Base-by-base conservation (phyloP, 2,797 vertebrate species). In the Alosa sapidissima region DNA sequence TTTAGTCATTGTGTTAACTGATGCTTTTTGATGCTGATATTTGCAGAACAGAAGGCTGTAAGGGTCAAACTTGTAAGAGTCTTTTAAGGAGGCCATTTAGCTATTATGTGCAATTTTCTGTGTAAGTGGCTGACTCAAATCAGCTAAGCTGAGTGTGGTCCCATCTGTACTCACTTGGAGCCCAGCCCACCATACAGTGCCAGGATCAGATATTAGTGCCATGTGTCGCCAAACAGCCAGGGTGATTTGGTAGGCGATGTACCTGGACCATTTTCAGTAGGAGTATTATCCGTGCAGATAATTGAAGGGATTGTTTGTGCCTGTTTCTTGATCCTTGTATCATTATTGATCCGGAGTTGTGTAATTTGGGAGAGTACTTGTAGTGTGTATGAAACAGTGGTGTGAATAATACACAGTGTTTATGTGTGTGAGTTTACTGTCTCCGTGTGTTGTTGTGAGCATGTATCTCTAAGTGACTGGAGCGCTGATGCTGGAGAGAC, bases 181-280 rank as follows among this genome's bases (percentile, higher is more conserved):
- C 33, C 13, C 2, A 36, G 65, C 65, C 65, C 65, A 72, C 28
- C 28, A 1, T 36, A 41, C 65, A 16, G 65, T 72, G 65, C 65
- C 65, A 72, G 65, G 65, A 72, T 72, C 65, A 72, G 65, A 72
- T 72, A 72, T 72, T 72, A 72, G 65, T 9, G n/a, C 65, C 65
- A 72, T 72, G 65, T 72, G 65, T 41, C 41, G 65, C 33, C 65
- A 41, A 68, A 13, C 28, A 13, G 5, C 2, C 65, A 5, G 33
- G 13, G 3, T 14, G 65, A 72, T 36, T 41, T 72, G 33, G 65
- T 41, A 72, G 65, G 11, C 33, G 65, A 72, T 72, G 65, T 72
- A 41, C 65, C 65, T 36, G 65, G 65, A 14, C 28, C 33, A 2
- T 4, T 72, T 72, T 33, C 65, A 72, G 65, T 72, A 36, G 4